phyloP scores from a whole-genome alignment of 2,113 vertebrate genomes.

The Gorsachius goisagi region DNA sequence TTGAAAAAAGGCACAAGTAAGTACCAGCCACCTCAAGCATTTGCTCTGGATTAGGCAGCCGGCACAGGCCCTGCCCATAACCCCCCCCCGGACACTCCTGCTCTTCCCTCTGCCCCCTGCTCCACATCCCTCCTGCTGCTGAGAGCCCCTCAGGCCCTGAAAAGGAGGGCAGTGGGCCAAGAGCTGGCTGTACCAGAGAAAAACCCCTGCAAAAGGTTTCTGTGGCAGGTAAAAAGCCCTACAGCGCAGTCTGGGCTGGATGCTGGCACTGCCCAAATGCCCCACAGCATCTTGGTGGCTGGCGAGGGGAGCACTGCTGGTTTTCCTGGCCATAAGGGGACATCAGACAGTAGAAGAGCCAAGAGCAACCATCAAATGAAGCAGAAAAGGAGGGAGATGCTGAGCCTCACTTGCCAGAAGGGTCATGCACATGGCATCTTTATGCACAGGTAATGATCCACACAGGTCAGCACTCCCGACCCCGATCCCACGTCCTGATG shows the following conservation, averaged over 20 bases:
- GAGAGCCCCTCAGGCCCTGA: not conserved
- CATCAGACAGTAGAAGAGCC: not conserved
- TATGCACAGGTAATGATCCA: not conserved
- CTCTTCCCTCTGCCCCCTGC: not conserved
- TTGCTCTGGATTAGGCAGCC: not conserved
- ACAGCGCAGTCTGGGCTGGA: fast-evolving
- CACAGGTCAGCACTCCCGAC: not conserved
- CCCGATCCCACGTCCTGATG: not conserved
- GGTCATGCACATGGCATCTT: fast-evolving
- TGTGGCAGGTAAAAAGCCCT: not conserved
- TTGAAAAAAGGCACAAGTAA: not conserved
- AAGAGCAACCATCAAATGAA: not conserved
- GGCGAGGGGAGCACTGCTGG: not conserved
- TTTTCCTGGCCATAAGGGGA: not conserved
- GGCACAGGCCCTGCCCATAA: not conserved
- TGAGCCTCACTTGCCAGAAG: fast-evolving
- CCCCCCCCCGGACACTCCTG: not conserved
- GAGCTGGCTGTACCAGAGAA: not conserved
- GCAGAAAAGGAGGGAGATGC: not conserved
- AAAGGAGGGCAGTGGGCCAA: not conserved
- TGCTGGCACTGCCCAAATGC: not conserved
- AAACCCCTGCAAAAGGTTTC: fast-evolving
- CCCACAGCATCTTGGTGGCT: not conserved
- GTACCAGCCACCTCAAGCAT: fast-evolving
- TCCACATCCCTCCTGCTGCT: fast-evolving